Evolutionary conservation across 2,113 vertebrate genomes (phyloP).

Genomic region (Scomber scombrus): DNA sequence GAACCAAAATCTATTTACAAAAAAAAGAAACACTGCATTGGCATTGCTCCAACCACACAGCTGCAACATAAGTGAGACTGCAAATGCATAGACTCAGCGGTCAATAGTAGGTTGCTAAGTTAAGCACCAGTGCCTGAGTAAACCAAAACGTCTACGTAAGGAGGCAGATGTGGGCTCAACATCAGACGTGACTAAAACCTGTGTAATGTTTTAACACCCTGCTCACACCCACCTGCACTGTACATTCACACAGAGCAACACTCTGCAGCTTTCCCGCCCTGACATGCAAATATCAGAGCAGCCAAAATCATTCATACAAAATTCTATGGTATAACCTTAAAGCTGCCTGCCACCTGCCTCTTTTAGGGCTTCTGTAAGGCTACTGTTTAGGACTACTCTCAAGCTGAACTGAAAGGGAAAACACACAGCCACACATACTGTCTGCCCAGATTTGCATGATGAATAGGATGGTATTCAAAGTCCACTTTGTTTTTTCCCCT

Average conservation of each 20-base stretch:
- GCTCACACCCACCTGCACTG: slow-evolving; percentile 10
- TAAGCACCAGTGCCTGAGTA: neutral
- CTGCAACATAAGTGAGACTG: neutral
- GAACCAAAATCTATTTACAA: neutral
- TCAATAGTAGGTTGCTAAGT: neutral
- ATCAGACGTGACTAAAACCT: neutral
- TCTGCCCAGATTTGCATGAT: slow-evolving; percentile 7
- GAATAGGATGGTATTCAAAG: neutral
- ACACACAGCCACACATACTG: neutral
- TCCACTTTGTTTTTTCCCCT: slow-evolving; percentile 15
- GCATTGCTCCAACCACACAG: neutral
- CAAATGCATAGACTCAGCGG: neutral
- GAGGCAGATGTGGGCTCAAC: slow-evolving; percentile 23
- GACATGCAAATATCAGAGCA: slow-evolving; percentile 12
- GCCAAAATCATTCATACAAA: slow-evolving; percentile 4
- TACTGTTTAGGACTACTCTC: neutral
- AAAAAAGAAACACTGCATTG: neutral
- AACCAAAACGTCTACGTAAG: neutral
- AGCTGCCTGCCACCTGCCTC: too few species aligned
- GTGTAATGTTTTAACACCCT: neutral
- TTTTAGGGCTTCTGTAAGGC: too few species aligned
- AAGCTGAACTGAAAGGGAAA: neutral
- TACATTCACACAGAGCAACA: slow-evolving; percentile 14
- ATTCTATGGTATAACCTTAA: neutral
- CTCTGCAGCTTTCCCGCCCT: neutral